phyloP scores from a whole-genome alignment of 2,888 invertebrate genomes.

The Trachelus iudaicus region DNA sequence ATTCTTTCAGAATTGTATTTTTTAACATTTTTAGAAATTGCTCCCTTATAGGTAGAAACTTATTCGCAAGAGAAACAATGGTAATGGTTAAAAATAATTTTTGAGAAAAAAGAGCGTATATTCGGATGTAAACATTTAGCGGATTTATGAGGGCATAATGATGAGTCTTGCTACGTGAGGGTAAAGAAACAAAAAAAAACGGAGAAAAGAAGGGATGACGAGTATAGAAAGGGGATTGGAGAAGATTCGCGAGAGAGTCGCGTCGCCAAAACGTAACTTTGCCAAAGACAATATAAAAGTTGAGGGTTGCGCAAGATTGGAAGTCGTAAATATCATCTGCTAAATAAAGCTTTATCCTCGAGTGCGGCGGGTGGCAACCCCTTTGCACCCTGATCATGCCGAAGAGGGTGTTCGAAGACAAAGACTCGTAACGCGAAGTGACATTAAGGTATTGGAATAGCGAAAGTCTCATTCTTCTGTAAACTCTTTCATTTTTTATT shows the following conservation, averaged over 20 bases:
- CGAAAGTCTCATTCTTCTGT: not conserved
- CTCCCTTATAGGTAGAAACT: too few species aligned
- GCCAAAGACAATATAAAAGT: conserved; percentile 59
- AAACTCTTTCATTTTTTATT: not conserved
- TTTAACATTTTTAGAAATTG: not conserved
- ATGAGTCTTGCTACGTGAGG: not conserved
- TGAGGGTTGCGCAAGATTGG: conserved; percentile 49
- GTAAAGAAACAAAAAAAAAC: not conserved
- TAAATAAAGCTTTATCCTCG: conserved; percentile 62
- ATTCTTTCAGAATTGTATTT: not conserved
- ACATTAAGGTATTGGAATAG: conserved; percentile 53
- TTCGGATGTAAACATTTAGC: not conserved
- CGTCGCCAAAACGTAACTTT: conserved; percentile 36
- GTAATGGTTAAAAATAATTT: not conserved
- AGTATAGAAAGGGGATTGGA: not conserved
- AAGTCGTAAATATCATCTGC: conserved; percentile 65
- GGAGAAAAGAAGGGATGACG: not conserved
- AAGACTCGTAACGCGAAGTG: conserved; percentile 52
- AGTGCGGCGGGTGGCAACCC: conserved; percentile 49
- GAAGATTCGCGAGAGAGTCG: not conserved
- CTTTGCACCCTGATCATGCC: conserved; percentile 40
- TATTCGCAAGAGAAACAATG: too few species aligned
- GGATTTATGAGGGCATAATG: not conserved
- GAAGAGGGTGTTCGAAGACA: conserved; percentile 46
- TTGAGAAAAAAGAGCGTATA: not conserved